Base-by-base conservation (phyloP, 2,797 vertebrate species). In the Acanthurus tractus region DNA sequence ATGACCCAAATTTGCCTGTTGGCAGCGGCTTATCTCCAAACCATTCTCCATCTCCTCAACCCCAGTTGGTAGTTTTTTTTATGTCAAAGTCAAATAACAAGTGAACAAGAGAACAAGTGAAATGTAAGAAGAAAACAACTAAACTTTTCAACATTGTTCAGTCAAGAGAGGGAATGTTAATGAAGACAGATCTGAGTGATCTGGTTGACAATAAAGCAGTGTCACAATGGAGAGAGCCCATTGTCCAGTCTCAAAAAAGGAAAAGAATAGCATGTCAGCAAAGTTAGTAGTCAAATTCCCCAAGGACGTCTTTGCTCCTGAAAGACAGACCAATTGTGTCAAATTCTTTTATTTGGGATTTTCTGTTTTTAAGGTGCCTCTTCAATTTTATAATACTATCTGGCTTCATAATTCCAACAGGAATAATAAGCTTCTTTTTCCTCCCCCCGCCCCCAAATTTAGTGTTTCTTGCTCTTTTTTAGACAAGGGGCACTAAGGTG, bases 231-330 rank as follows among this genome's bases (percentile, higher is more conserved):
- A 96, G 95, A 86, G 94, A 97, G 95, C 95, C 96, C 93, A 93
- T 93, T 93, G 64, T 81, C 80, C 76, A 88, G 95, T 94, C 96
- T 96, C 95, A 94, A 96, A 95, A 96, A 88, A 95, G 95, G 96
- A 94, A 96, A 95, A 96, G 94, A 97, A 86, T 93, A 96, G 94
- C 96, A 96, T 94, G 94, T 94, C 94, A 95, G 59, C 95, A 98
- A 99, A 99, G 98, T 99, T 99, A 99, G 98, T 99, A 99, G 98
- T 97, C 98, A 99, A 99, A 99, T 98, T 98, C 96, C 97, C 98
- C 98, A 99, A 99, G 97, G 98, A 99, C 98, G 97, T 98, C 96
- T 97, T 95, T 95, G 96, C 96, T 94, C 95, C 63, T 90, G 92
- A 93, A 95, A 93, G 92, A 97, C 95, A 94, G 87, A 87, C 95